Base-by-base conservation (phyloP, 2,888 invertebrate species). In the Seladonia tumulorum region DNA sequence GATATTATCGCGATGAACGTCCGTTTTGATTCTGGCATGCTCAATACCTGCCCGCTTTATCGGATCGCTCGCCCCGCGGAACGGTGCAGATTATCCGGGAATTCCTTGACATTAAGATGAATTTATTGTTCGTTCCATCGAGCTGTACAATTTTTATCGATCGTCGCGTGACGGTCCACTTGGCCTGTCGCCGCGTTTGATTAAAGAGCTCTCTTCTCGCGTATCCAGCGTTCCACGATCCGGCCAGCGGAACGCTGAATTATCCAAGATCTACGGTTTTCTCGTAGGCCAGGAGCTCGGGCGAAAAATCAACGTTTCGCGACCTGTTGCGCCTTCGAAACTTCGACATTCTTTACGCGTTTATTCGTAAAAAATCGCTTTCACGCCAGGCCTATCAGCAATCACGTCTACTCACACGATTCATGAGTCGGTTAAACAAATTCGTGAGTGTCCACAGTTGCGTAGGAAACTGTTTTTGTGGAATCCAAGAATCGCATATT, bases 1-100 rank as follows among this genome's bases (percentile, higher is more conserved):
- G 63, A 47, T 60, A 82, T 71, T 75, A 83, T 82, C 70, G 70
- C 71, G 63, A 83, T 75, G n/a, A 18, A 60, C 57, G 79, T 78
- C 68, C 84, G 49, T 18, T 45, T 84, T 70, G 70, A 74, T 78
- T 63, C 66, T 35, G 29, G 73, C 60, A 53, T 49, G n/a, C 70
- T 45, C 49, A 22, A 53, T 85, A 57, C 47, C 85, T 60, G 53
- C 25, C 5, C 22, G 60, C 42, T 63, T 60, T 29, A 79, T 85
- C 79, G n/a, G 5, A 49, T 22, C 22, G 22, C 25, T 39, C 22
- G 18, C 3, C 47, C 72, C 53, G 16, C 53, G 29, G n/a, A 68
- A 35, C 71, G 45, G 5, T 16, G n/a, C 14, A 39, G 57, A 75
- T 85, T 71, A 25, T 72, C 7, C 25, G 18, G n/a, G 72, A 47